phyloP scores from a whole-genome alignment of 2,797 vertebrate species.

The Zenarchopterus dispar region DNA sequence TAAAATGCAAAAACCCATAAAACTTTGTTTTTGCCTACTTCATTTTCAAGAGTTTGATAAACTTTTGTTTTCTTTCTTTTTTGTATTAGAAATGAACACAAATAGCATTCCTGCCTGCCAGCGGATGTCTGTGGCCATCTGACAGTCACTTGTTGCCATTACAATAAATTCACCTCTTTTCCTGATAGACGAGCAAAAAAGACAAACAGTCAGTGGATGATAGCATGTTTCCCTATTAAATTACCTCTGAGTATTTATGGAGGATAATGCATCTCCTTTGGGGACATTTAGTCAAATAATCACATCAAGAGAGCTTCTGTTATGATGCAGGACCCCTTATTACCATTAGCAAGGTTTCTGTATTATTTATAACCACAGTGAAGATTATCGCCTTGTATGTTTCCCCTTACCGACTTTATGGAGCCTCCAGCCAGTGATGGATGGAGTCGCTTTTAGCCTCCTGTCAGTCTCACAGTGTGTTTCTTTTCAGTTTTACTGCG shows the following conservation, averaged over 20 bases:
- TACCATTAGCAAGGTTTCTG: slow-evolving; percentile 77
- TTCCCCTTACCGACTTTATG: slow-evolving; percentile 62
- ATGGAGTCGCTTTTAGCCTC: slow-evolving; percentile 73
- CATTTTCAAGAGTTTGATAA: no score
- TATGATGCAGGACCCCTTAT: slow-evolving; percentile 68
- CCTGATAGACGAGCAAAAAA: slow-evolving; percentile 49
- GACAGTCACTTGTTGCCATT: slow-evolving; percentile 62
- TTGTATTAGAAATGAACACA: no score
- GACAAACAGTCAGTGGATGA: slow-evolving; percentile 50
- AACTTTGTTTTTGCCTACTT: no score
- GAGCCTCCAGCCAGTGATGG: slow-evolving; percentile 67
- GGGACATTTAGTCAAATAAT: slow-evolving; percentile 73
- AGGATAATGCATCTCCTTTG: slow-evolving; percentile 70
- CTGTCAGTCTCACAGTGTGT: slow-evolving; percentile 64
- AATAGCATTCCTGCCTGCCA: slow-evolving; percentile 28
- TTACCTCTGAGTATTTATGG: slow-evolving; percentile 75
- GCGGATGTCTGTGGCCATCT: slow-evolving; percentile 12
- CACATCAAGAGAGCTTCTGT: slow-evolving; percentile 72
- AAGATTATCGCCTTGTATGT: slow-evolving; percentile 75
- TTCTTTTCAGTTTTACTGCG: slow-evolving; percentile 71
- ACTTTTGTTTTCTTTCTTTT: no score
- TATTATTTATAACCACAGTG: slow-evolving; percentile 78
- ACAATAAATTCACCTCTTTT: slow-evolving; percentile 65
- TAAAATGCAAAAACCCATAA: neutral
- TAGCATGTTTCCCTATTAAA: slow-evolving; percentile 68